A percentile compares a stretch with the other conserved stretches of the same genome.
phyloP scores from a whole-genome alignment of 2,113 vertebrate species.

The Abramis brama region DNA sequence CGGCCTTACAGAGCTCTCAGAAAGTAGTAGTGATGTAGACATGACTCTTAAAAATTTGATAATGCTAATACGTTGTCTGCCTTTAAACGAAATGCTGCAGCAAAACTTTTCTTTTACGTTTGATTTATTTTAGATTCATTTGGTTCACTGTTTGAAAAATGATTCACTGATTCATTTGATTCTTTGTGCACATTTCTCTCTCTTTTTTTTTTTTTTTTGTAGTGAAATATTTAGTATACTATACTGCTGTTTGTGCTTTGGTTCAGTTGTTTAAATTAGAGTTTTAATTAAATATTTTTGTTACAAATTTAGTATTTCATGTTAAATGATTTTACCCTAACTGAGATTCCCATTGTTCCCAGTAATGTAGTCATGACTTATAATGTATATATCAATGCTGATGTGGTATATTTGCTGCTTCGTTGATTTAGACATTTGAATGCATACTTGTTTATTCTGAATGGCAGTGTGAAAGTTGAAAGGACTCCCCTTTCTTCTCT shows the following conservation, averaged over 20 bases:
- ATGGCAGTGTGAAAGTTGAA: constrained; percentile 30
- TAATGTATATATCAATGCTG: neutral
- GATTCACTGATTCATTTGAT: neutral
- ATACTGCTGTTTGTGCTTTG: no score
- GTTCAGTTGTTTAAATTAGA: no score
- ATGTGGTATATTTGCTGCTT: neutral
- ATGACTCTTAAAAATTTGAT: constrained; percentile 24
- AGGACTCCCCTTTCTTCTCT: neutral
- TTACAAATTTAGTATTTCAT: no score
- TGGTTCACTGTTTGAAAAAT: neutral
- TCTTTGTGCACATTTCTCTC: no score
- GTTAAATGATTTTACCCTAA: neutral
- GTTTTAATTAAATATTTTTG: neutral
- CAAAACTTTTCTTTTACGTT: neutral
- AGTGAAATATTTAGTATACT: no score
- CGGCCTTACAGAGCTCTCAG: constrained; percentile 8
- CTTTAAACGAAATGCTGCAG: constrained; percentile 6
- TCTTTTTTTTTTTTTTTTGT: no score
- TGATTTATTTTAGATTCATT: neutral
- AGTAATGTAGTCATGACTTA: neutral
- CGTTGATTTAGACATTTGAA: neutral
- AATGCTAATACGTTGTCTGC: neutral
- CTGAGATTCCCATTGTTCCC: neutral
- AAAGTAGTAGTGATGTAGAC: constrained; percentile 1
- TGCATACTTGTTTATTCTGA: neutral